These are phyloP conservation scores for Chironomus tentans DNA, from an alignment of 2,888 invertebrate species.

Conservation along the genomic window DNA sequence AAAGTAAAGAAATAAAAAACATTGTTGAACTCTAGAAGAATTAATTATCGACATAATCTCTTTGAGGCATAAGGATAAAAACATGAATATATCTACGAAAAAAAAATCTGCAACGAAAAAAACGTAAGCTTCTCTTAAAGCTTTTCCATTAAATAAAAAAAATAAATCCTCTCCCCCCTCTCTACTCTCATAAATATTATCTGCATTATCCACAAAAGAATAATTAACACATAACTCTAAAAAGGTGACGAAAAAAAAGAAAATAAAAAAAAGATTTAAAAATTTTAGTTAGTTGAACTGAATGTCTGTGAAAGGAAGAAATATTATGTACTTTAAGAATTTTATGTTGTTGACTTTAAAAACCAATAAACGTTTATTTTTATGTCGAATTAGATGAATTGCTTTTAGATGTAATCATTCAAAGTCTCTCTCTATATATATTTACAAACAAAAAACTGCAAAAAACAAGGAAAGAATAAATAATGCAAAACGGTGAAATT, in stretches of 20 bases:
- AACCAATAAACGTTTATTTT: background rate
- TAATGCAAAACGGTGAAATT: too few species aligned
- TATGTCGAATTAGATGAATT: slow-evolving; percentile 3
- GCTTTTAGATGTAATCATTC: slow-evolving; percentile 3
- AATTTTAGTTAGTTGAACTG: slow-evolving; percentile 1
- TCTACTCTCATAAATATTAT: background rate
- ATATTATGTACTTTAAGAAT: background rate
- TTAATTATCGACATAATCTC: too few species aligned
- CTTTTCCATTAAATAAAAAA: background rate
- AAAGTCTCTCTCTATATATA: background rate
- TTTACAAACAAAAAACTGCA: too few species aligned
- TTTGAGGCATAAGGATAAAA: background rate
- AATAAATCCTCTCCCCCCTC: background rate
- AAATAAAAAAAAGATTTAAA: background rate
- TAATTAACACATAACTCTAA: background rate
- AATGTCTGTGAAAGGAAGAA: slow-evolving; percentile 6
- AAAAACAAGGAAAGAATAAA: too few species aligned
- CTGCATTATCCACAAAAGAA: background rate
- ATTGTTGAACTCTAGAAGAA: too few species aligned
- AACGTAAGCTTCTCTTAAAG: background rate
- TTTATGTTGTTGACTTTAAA: background rate
- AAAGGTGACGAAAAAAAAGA: background rate
- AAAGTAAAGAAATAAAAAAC: too few species aligned
- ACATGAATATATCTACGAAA: background rate
- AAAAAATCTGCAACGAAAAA: background rate